These are phyloP conservation scores for Ditula angustiorana DNA, from an alignment of 2,888 invertebrate genomes.

Conservation along the genomic window DNA sequence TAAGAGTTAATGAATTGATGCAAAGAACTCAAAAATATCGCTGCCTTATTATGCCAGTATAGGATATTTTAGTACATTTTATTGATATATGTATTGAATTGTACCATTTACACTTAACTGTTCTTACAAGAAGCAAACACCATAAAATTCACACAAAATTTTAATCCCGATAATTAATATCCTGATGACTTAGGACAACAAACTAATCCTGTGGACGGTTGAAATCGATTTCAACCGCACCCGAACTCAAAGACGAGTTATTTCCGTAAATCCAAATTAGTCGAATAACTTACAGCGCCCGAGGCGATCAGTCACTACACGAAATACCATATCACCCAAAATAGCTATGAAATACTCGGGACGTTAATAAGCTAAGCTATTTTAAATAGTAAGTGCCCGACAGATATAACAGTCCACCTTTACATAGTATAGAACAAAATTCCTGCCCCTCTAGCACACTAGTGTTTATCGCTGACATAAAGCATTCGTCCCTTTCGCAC, in stretches of 20 bases:
- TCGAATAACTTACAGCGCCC: conserved; percentile 27
- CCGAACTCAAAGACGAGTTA: conserved; percentile 29
- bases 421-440: no score
- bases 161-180: not conserved
- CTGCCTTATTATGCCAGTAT: no score
- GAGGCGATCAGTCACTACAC: conserved; percentile 16
- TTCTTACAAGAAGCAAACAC: not conserved
- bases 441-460: no score
- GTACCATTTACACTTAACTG: no score
- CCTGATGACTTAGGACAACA: conserved; percentile 2
- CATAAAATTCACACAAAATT: not conserved
- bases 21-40: no score
- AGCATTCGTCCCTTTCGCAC: no score
- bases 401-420: no score
- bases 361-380: not conserved
- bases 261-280: conserved; percentile 32
- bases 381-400: not conserved
- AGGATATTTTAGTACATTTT: no score
- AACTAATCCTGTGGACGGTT: conserved; percentile 17
- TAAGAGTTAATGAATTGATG: no score
- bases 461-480: no score
- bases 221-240: conserved; percentile 15
- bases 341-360: conserved; percentile 10
- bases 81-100: no score
- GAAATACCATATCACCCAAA: conserved; percentile 14